phyloP scores from a whole-genome alignment of 2,113 vertebrate species.

The Petrocephalus zakoni region DNA sequence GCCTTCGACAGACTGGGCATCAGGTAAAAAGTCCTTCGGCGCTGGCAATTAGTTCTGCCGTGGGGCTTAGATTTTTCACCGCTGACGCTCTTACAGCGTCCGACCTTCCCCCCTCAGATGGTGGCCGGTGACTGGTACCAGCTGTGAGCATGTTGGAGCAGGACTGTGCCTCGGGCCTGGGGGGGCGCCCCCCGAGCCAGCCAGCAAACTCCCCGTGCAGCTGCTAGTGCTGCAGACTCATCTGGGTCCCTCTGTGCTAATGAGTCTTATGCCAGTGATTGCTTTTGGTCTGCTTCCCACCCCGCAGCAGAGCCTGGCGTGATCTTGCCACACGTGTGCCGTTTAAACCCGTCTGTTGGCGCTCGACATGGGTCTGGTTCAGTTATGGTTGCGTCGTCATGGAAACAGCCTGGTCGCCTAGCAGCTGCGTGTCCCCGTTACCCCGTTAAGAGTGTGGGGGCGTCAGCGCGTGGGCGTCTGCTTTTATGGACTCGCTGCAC shows the following conservation, averaged over 20 bases:
- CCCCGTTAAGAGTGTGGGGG: neutral
- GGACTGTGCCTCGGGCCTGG: neutral
- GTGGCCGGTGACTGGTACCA: neutral
- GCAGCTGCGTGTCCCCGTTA: slow-evolving; percentile 3
- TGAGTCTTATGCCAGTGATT: neutral
- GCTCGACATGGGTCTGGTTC: neutral
- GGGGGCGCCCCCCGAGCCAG: neutral
- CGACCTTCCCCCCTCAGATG: neutral
- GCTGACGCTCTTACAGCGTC: neutral
- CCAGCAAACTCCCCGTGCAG: neutral
- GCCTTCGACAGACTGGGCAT: neutral
- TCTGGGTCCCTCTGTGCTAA: neutral
- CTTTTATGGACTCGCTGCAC: neutral
- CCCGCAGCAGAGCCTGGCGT: neutral
- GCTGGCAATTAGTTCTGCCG: neutral
- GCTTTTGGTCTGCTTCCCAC: neutral
- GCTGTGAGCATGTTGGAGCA: neutral
- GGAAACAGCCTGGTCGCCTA: slow-evolving; percentile 6
- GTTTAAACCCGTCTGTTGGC: neutral
- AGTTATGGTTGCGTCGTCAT: neutral
- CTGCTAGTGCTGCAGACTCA: neutral
- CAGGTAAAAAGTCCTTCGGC: neutral
- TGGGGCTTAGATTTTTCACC: neutral
- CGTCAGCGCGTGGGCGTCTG: neutral
- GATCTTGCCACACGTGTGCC: neutral